Evolutionary conservation across 2,113 vertebrate genomes (phyloP), one percentile per base, ranked within the genome.

Genomic region (Saccopteryx bilineata): DNA sequence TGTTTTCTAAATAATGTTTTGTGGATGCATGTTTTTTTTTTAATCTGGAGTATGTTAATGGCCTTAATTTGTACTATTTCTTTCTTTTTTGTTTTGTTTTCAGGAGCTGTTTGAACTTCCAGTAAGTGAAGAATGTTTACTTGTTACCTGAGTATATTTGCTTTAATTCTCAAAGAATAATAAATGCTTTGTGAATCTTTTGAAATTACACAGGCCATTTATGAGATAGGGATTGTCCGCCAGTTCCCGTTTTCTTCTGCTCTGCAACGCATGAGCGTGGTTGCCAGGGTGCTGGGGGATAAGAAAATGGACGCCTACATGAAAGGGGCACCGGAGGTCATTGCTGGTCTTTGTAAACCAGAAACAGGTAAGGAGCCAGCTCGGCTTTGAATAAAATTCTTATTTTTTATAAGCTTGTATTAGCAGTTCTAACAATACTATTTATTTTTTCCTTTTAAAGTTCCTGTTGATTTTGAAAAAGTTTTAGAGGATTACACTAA

Each of bases 191-290:
- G 69, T 97, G 65, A 91, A 72, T 96, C 94, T 72, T 69, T 26
- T 96, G 88, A 65, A 85, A 94, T 93, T 82, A 52, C 48, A 19
- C 97, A 99, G 99, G 98, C 98, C 4, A 95, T 98, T 80, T 99
- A 99, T 87, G 99, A 99, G 97, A 99, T 99, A 23, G 99, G 99
- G 96, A 99, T 99, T 0, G 99, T 99, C 87, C 99, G 99, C 8
- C 99, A 99, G 98, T 99, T 99, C 96, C 99, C 99, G 0, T 99
- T 99, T 98, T 99, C 99, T 58, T 99, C 99, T 8, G 99, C 98
- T 17, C 86, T 99, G 94, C 99, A 99, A 97, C 99, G 99, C 80
- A 99, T 99, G 99, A 99, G 99, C 90, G 99, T 99, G 21, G 98
- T 99, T 69, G 98, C 99, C 0, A 99, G 99, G 94, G 98, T 99